phyloP scores from a whole-genome alignment of 2,113 vertebrate genomes.

The Ageneiosus marmoratus region DNA sequence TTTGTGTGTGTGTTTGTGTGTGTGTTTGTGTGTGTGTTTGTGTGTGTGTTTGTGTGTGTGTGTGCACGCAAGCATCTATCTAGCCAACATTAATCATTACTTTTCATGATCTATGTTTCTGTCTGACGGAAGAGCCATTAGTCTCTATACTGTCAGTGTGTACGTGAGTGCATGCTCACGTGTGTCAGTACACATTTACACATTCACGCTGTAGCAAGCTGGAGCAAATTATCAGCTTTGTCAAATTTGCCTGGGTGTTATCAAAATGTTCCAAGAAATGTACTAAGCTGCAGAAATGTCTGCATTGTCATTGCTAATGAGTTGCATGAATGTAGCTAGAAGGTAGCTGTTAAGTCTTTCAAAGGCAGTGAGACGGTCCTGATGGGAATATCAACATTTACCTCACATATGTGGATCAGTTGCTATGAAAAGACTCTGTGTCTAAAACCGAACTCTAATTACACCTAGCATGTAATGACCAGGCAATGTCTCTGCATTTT shows the following conservation, averaged over 20 bases:
- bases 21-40: background rate
- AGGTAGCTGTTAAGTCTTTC: background rate
- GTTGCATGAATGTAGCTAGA: background rate
- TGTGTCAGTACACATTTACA: background rate
- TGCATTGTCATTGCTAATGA: background rate
- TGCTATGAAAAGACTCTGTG: background rate
- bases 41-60: background rate
- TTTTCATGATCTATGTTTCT: background rate
- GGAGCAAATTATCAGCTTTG: background rate
- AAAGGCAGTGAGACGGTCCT: background rate
- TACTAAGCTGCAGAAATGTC: background rate
- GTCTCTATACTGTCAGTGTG: background rate
- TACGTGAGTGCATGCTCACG: background rate
- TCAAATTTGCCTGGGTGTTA: background rate
- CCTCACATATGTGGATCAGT: background rate
- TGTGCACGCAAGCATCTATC: background rate
- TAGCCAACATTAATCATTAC: slow-evolving; percentile 2
- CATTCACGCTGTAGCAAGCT: background rate
- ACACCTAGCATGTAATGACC: background rate
- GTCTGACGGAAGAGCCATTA: background rate
- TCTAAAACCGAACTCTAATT: background rate
- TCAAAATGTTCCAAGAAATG: background rate
- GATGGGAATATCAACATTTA: background rate
- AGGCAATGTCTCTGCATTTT: background rate
- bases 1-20: background rate